A percentile compares a stretch with the other conserved stretches of the same genome.
Evolutionary conservation across 1,140 invertebrate genomes (phyloP).

Genomic region (Drosophila subobscura): DNA sequence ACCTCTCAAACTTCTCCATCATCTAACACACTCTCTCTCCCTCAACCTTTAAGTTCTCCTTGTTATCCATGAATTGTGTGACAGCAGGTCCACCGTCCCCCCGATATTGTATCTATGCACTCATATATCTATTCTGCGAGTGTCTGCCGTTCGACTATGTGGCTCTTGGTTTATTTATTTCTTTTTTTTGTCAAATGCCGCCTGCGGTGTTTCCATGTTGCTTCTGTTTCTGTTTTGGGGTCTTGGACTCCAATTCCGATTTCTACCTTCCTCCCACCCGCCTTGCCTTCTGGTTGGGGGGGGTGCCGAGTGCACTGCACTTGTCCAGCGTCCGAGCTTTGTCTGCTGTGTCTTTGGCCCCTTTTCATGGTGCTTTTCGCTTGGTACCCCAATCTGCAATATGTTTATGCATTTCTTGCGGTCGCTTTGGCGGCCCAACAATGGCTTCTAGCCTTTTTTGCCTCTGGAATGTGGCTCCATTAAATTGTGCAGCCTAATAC

Average conservation of each 20-base stretch:
- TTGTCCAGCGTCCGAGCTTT: constrained; percentile 40
- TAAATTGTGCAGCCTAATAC: constrained; percentile 73
- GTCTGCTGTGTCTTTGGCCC: constrained; percentile 33
- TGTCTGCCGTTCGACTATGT: not conserved
- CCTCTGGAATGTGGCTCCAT: constrained; percentile 74
- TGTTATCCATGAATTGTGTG: constrained; percentile 8
- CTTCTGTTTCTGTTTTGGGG: constrained; percentile 60
- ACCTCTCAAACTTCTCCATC: not conserved
- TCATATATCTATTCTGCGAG: not conserved
- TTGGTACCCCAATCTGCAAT: constrained; percentile 48
- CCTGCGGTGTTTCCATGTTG: constrained; percentile 59
- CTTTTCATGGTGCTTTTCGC: constrained; percentile 17
- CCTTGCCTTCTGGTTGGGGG: not conserved
- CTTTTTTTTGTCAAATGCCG: constrained; percentile 49
- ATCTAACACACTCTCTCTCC: not conserved
- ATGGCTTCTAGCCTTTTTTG: constrained; percentile 52
- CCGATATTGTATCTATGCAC: not conserved
- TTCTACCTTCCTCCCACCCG: not conserved
- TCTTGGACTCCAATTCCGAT: constrained; percentile 25
- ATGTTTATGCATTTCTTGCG: constrained; percentile 75
- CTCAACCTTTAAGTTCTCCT: too few relatives aligned
- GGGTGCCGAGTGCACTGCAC: constrained; percentile 12
- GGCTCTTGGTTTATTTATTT: constrained; percentile 32
- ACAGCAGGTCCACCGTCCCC: not conserved
- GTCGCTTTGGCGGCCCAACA: constrained; percentile 68